Evolutionary conservation across 2,113 vertebrate species (phyloP), one percentile per base, ranked within the genome.

Genomic region (Megalops atlanticus): DNA sequence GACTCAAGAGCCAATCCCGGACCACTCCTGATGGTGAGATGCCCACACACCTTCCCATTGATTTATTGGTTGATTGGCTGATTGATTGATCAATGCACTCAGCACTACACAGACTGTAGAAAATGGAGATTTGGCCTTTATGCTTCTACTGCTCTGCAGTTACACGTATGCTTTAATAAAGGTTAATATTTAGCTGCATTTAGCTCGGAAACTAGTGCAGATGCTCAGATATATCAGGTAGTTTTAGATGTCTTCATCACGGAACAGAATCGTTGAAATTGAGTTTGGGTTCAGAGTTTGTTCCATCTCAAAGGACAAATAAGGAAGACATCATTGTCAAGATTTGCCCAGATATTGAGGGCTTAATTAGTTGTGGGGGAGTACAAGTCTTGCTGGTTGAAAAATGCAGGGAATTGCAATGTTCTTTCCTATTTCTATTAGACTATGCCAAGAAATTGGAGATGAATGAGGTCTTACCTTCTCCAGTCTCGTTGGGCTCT

Each of bases 1-100:
- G 97, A 69, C 95, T 97, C 31, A 98, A 98, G 93, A 98, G 96
- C 90, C 97, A 98, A 88, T 97, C 97, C 4, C 96, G 98, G 74
- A 94, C 96, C 6, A 91, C 95, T 82, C 89, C 95, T 0, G 97
- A 99, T 0, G 95, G 98, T 99, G 90, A 88, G 87, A 24, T 31
- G 40, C 58, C 47, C 6, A 35, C 33, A 21, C 76, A 7, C 43
- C 31, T 35, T 36, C 47, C n/a, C 35, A 88, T 93, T 83, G 39
- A 12, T 27, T 10, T 14, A 70, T 15, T 70, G 68, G 98, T 89
- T 10, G 12, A 31, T 64, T 1, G 11, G n/a, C 58, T 64, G n/a
- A n/a, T n/a, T n/a, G n/a, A n/a, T n/a, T n/a, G 43, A n/a, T 31
- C 24, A 64, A 2, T n/a, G 24, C 11, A 11, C n/a, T 31, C 11